Conservation (phyloP, 2,797 vertebrate genomes). For the Chelonia mydas region DNA sequence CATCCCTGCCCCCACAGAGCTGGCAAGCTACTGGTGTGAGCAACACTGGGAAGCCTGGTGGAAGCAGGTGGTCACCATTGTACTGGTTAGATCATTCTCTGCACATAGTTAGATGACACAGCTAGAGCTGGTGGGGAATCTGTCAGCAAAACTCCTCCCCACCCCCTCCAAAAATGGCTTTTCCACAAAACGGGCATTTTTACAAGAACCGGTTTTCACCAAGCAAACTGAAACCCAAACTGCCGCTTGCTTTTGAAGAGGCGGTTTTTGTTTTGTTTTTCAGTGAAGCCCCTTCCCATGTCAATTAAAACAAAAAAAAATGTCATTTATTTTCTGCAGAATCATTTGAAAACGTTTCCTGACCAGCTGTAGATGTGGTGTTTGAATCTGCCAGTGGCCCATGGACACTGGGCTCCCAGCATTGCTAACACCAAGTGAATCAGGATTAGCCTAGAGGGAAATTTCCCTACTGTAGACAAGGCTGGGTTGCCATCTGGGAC, state of each 20-base stretch:
- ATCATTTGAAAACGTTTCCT: neutral
- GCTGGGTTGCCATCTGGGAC: neutral
- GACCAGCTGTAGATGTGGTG: neutral
- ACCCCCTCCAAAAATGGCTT: neutral
- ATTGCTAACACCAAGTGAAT: neutral
- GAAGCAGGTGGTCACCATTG: neutral
- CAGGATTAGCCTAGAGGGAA: neutral
- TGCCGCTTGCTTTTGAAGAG: neutral
- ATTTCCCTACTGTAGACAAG: too few species aligned
- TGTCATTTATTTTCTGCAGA: neutral
- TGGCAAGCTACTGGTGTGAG: neutral
- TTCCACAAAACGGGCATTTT: neutral
- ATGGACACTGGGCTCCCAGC: neutral
- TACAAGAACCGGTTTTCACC: neutral
- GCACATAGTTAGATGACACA: neutral
- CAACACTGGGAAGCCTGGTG: neutral
- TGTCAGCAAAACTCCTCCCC: too few species aligned
- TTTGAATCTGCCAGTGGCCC: neutral
- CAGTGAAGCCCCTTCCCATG: neutral
- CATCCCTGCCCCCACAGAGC: neutral
- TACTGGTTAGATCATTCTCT: neutral
- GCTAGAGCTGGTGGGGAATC: too few species aligned
- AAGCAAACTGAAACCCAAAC: neutral
- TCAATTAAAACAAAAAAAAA: neutral
- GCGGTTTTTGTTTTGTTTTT: neutral